Conservation (phyloP, 2,113 vertebrate genomes). For the Podilymbus podiceps region DNA sequence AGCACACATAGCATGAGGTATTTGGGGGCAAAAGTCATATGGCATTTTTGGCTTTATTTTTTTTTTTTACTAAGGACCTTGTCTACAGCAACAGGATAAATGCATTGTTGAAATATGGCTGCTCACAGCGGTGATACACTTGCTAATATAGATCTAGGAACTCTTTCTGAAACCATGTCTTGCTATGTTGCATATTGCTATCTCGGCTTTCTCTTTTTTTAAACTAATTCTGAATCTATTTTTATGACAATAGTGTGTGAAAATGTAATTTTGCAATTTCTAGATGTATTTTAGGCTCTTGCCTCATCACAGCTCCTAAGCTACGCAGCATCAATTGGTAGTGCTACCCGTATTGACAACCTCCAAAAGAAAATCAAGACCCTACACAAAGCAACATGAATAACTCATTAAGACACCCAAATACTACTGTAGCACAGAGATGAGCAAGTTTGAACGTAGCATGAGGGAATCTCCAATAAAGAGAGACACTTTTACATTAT, state of each 20-base stretch:
- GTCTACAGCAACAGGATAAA: neutral
- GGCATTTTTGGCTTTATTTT: neutral
- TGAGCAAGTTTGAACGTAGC: neutral
- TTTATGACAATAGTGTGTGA: neutral
- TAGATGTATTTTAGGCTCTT: neutral
- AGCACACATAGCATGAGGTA: neutral
- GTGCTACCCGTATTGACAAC: neutral
- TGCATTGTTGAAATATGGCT: neutral
- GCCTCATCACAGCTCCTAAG: neutral
- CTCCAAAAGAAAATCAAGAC: neutral
- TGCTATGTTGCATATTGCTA: neutral
- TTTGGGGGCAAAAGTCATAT: fast-evolving
- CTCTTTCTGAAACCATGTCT: neutral
- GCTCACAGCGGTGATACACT: neutral
- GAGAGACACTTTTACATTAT: neutral
- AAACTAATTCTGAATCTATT: neutral
- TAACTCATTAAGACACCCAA: neutral
- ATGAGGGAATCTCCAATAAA: neutral
- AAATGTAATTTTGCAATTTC: neutral
- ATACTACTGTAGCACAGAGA: neutral
- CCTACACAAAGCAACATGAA: neutral
- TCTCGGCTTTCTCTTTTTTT: neutral
- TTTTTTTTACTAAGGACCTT: neutral
- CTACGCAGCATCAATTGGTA: neutral
- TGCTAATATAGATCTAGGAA: neutral